Conservation (phyloP, 2,797 vertebrate species). For the Myotis daubentonii region DNA sequence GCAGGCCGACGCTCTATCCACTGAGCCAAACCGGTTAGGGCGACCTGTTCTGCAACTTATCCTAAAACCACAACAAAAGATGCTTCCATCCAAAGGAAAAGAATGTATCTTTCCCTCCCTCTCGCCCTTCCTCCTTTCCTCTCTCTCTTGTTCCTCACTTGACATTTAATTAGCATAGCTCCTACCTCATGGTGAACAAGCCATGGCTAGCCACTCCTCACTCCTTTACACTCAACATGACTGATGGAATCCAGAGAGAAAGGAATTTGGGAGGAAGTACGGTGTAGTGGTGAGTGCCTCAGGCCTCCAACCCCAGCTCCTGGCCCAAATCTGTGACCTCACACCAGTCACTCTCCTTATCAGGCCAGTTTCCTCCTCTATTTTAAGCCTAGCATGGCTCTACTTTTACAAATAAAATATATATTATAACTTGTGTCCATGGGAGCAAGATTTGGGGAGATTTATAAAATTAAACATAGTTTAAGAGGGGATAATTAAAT, state of each 20-base stretch:
- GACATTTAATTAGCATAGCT: not conserved
- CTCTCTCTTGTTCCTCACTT: not conserved
- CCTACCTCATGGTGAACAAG: not conserved
- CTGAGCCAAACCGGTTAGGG: too few species aligned
- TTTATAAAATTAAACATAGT: constrained; percentile 27
- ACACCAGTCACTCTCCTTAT: not conserved
- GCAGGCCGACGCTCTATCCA: too few species aligned
- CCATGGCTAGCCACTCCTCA: too few species aligned
- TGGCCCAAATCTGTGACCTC: not conserved
- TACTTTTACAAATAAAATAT: constrained; percentile 35
- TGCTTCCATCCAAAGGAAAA: constrained; percentile 31
- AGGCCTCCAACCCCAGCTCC: accelerated
- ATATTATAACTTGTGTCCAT: not conserved
- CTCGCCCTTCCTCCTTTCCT: not conserved
- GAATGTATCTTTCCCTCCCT: not conserved
- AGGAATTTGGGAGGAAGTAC: accelerated
- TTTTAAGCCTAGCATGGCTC: not conserved
- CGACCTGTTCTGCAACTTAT: constrained; percentile 44
- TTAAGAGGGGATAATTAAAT: not conserved
- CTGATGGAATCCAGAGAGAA: not conserved
- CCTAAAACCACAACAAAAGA: constrained; percentile 50
- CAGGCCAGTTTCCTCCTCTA: not conserved
- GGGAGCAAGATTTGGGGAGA: not conserved
- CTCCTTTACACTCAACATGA: not conserved
- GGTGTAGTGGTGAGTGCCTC: not conserved